Conservation (phyloP, 2,888 invertebrate genomes). For the Spilarctia lutea region DNA sequence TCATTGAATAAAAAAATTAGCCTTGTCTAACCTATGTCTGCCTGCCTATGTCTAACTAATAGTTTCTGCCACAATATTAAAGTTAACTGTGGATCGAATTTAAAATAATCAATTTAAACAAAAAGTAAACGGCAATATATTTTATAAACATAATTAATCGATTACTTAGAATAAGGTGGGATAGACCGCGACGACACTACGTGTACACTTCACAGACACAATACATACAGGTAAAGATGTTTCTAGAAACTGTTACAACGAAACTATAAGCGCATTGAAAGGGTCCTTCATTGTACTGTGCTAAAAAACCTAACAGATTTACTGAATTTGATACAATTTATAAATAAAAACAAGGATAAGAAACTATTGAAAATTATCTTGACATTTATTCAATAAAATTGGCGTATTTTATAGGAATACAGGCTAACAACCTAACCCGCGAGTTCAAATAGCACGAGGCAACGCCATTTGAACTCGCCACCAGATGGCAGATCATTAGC, state of each 20-base stretch:
- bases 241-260: neutral
- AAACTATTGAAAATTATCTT: neutral
- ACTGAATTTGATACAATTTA: neutral
- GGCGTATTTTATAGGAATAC: neutral
- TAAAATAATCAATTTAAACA: neutral
- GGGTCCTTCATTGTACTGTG: neutral
- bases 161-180: neutral
- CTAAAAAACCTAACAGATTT: neutral
- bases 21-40: no score
- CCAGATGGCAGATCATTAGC: conserved; percentile 24
- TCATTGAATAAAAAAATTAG: no score
- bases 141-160: neutral
- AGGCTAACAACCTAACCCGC: neutral
- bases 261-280: neutral
- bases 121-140: neutral
- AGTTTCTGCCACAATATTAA: neutral
- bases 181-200: neutral
- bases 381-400: neutral
- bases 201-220: neutral
- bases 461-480: no score
- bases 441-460: neutral
- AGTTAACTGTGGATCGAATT: neutral
- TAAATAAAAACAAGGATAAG: neutral
- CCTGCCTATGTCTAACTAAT: no score
- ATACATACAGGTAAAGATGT: neutral